A percentile compares a stretch with the other conserved stretches of the same genome.
Evolutionary conservation across 2,797 vertebrate genomes (phyloP).

Genomic region (Sardinella longiceps): DNA sequence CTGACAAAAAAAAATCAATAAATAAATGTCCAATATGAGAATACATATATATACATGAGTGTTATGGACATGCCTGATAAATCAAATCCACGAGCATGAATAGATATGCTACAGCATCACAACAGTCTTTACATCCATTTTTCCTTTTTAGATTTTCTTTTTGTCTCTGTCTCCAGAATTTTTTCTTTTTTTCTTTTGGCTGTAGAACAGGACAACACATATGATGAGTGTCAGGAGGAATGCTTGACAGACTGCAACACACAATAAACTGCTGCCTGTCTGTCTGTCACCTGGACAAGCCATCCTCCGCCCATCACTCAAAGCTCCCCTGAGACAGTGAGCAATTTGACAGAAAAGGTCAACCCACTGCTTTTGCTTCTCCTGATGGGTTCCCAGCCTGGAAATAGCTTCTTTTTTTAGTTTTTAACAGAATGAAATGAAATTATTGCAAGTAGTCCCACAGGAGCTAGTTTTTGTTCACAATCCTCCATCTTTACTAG

Average conservation of each 20-base stretch:
- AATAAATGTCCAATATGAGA: too few relatives aligned
- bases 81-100: background rate
- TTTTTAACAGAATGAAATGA: background rate
- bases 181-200: background rate
- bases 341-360: constrained; percentile 18
- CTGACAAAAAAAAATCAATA: too few relatives aligned
- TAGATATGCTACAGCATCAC: background rate
- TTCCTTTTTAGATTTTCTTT: too few relatives aligned
- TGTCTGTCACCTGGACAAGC: constrained; percentile 1
- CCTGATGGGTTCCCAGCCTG: background rate
- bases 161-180: background rate
- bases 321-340: background rate
- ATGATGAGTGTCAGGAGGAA: constrained; percentile 5
- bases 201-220: background rate
- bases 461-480: background rate
- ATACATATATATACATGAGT: too few relatives aligned
- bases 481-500: background rate
- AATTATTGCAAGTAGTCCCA: background rate
- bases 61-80: too few relatives aligned
- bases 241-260: background rate
- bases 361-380: background rate
- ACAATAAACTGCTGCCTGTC: constrained; percentile 18
- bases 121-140: background rate
- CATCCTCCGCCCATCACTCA: constrained; percentile 9
- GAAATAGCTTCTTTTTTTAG: background rate